A percentile compares a stretch with the other conserved stretches of the same genome.
These are phyloP conservation scores for Silurus meridionalis DNA, from an alignment of 2,113 vertebrate species.

Conservation along the genomic window DNA sequence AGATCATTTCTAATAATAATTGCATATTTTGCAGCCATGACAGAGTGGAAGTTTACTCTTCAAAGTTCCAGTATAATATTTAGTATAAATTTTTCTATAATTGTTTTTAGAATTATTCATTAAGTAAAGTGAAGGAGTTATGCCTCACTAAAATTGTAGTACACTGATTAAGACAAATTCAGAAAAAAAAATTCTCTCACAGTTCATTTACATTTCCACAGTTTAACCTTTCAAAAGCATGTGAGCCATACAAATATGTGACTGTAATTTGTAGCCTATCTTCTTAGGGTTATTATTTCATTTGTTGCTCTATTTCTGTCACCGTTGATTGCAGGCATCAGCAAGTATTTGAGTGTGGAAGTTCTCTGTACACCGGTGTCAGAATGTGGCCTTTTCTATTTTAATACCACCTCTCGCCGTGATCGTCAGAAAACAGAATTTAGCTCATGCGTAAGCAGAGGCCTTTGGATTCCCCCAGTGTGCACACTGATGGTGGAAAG, in stretches of 20 bases:
- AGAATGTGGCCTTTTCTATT: constrained; percentile 51
- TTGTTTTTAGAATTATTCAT: neutral
- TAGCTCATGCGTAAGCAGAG: constrained; percentile 26
- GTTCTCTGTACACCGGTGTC: constrained; percentile 35
- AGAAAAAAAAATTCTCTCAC: neutral
- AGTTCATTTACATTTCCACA: constrained; percentile 7
- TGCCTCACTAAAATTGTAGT: neutral
- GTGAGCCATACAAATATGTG: neutral
- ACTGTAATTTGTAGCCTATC: constrained; percentile 21
- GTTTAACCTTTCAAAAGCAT: constrained; percentile 18
- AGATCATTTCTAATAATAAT: neutral
- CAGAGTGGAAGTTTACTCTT: neutral
- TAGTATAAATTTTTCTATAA: neutral
- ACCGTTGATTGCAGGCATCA: constrained; percentile 32
- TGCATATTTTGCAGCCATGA: neutral
- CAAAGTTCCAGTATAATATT: neutral
- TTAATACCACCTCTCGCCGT: constrained; percentile 38
- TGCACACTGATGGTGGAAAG: constrained; percentile 6
- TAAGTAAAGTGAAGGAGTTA: neutral
- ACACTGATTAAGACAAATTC: neutral
- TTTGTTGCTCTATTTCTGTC: constrained; percentile 50
- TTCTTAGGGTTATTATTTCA: constrained; percentile 45
- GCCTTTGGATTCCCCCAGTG: constrained; percentile 8
- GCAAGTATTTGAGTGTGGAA: constrained; percentile 35
- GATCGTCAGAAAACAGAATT: constrained; percentile 42